Evolutionary conservation across 2,113 vertebrate species (phyloP), one percentile per base, ranked within the genome.

Genomic region (Euleptes europaea): DNA sequence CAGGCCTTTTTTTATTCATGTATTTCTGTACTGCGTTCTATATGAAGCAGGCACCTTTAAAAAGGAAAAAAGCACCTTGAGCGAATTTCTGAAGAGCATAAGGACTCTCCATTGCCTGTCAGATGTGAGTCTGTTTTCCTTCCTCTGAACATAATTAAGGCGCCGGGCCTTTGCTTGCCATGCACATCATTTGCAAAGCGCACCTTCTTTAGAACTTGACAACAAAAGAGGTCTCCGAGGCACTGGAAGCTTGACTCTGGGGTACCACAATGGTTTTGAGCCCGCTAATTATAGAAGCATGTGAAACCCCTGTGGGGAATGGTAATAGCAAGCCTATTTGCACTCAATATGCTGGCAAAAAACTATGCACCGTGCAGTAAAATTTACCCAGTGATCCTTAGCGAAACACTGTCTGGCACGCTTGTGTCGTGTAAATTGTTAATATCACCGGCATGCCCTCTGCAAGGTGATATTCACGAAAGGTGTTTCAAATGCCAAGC

Each of bases 361-460:
- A 33, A n/a, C 33, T 84, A 12, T 67, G 35, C 7, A 78, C 88
- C 17, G 26, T 12, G 38, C 35, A 9, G 4, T 74, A 2, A 47
- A 67, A 63, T 75, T 60, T 78, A 87, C 1, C 51, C 73, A 69
- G 33, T 33, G 28, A 84, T 26, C 2, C 72, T 86, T 44, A 47
- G 35, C 88, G 74, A 23, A 76, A 78, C 0, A 0, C 8, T 65
- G 23, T 74, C 73, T 72, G 10, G 63, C 79, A 67, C 13, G 6
- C 42, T 84, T 33, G 67, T 26, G 35, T 17, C 35, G n/a, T 21
- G 21, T 49, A 44, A 63, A 57, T 13, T 21, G 1, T 33, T 57
- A 35, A 5, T 33, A 60, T 19, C 40, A 84, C 66, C 44, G 7
- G 0, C 0, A 0, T 28, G 19, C 5, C 49, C 66, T 1, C 0